Evolutionary conservation across 2,113 vertebrate genomes (phyloP).

Genomic region (Nannospalax galili): DNA sequence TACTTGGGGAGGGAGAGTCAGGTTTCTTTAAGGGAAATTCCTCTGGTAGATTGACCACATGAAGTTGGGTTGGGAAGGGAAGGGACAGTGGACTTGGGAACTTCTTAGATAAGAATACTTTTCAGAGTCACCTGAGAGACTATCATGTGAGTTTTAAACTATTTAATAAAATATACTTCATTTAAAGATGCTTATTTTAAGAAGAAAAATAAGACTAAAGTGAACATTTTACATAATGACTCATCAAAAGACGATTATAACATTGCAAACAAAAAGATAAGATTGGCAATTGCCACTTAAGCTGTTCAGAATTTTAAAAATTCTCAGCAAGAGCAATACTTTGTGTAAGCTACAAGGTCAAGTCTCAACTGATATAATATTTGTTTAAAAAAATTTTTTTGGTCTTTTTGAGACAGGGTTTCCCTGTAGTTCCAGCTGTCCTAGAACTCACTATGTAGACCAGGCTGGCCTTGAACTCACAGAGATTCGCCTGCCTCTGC

Average conservation of each 20-base stretch:
- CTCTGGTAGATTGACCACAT: no score
- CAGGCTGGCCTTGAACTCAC: no score
- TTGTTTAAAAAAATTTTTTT: constrained; percentile 26
- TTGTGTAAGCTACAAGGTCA: background rate
- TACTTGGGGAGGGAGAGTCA: no score
- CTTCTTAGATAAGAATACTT: no score
- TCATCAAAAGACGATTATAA: background rate
- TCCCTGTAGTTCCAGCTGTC: no score
- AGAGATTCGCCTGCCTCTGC: no score
- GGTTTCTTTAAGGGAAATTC: no score
- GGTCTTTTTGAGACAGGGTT: no score
- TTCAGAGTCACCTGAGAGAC: no score
- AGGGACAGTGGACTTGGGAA: no score
- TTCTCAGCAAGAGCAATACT: background rate
- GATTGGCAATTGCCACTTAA: background rate
- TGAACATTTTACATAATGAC: background rate
- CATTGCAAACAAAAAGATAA: constrained; percentile 20
- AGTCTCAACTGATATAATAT: background rate
- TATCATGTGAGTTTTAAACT: background rate
- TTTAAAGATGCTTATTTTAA: constrained; percentile 37
- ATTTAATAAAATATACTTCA: constrained; percentile 37
- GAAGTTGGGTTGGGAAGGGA: no score
- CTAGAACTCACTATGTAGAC: no score
- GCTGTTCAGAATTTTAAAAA: constrained; percentile 6
- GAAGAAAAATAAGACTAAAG: constrained; percentile 14